Evolutionary conservation across 2,888 invertebrate genomes (phyloP).

Genomic region (Orthosia incerta): DNA sequence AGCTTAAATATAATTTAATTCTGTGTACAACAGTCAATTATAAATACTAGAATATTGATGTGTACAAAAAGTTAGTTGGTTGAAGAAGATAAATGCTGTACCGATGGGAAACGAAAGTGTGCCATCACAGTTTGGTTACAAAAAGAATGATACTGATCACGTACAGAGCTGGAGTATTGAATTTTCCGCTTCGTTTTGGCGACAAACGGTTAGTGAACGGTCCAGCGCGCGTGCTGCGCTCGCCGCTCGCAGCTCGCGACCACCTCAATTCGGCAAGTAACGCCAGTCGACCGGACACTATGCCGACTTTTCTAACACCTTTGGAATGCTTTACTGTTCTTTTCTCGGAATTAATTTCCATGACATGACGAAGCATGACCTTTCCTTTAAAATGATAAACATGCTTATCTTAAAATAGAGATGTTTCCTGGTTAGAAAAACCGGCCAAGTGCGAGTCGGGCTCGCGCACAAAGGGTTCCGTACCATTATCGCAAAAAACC

Average conservation of each 20-base stretch:
- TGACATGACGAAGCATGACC: constrained; percentile 31
- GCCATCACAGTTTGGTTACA: constrained; percentile 78
- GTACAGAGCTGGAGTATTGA: constrained; percentile 86
- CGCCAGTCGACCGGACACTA: constrained; percentile 44
- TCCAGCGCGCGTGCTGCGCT: constrained; percentile 70
- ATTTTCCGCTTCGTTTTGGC: constrained; percentile 88
- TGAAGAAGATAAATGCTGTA: constrained; percentile 70
- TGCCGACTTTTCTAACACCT: constrained; percentile 46
- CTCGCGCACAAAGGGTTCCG: no score
- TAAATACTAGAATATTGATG: constrained; percentile 73
- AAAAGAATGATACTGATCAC: constrained; percentile 86
- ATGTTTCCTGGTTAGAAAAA: no score
- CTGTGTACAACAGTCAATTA: constrained; percentile 77
- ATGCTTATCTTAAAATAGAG: constrained; percentile 46
- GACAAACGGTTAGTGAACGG: constrained; percentile 85
- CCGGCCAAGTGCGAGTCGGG: no score
- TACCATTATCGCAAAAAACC: no score
- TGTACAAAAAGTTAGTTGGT: constrained; percentile 72
- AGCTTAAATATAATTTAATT: constrained; percentile 70
- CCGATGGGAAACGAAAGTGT: constrained; percentile 84
- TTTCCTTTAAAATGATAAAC: constrained; percentile 37
- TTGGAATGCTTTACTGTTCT: constrained; percentile 44
- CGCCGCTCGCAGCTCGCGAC: constrained; percentile 42
- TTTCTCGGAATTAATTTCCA: constrained; percentile 50
- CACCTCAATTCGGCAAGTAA: constrained; percentile 62